Evolutionary conservation across 2,113 vertebrate species (phyloP).

Genomic region (Hippoglossus stenolepis): DNA sequence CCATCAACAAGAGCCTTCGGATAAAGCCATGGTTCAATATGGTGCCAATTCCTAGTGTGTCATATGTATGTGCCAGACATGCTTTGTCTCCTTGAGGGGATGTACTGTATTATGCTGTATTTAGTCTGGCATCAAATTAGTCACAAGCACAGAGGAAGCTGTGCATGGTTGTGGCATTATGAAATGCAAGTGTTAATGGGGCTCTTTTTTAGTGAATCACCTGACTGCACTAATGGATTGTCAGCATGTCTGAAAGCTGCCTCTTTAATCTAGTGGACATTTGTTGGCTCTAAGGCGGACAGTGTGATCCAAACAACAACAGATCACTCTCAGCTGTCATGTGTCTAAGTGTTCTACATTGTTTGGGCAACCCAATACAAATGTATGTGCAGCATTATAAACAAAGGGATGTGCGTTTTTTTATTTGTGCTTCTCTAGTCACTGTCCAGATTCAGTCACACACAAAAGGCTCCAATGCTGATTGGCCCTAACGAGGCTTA

Average conservation of each 20-base stretch:
- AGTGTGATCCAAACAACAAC: conserved; percentile 47
- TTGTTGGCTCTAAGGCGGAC: conserved; percentile 53
- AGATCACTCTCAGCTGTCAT: conserved; percentile 53
- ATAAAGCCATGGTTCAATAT: conserved; percentile 24
- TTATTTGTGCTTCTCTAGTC: neutral
- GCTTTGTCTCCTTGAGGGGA: conserved; percentile 34
- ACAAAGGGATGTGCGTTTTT: conserved; percentile 5
- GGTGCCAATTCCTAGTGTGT: conserved; percentile 11
- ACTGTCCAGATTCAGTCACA: conserved; percentile 6
- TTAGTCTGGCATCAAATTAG: conserved; percentile 45
- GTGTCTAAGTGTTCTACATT: conserved; percentile 49
- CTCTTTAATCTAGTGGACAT: conserved; percentile 67
- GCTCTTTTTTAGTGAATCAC: conserved; percentile 59
- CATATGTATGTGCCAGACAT: conserved; percentile 43
- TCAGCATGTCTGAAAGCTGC: conserved; percentile 70
- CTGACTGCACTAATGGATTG: conserved; percentile 66
- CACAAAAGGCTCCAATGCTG: conserved; percentile 1
- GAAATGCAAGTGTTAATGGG: conserved; percentile 68
- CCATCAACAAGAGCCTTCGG: conserved; percentile 20
- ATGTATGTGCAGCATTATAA: conserved; percentile 4
- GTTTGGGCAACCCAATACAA: conserved; percentile 43
- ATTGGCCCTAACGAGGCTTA: conserved; percentile 14
- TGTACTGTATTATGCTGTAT: conserved; percentile 7
- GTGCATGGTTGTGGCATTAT: conserved; percentile 52
- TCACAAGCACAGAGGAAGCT: conserved; percentile 40